phyloP scores from a whole-genome alignment of 2,888 invertebrate species.

The Spodoptera littoralis region DNA sequence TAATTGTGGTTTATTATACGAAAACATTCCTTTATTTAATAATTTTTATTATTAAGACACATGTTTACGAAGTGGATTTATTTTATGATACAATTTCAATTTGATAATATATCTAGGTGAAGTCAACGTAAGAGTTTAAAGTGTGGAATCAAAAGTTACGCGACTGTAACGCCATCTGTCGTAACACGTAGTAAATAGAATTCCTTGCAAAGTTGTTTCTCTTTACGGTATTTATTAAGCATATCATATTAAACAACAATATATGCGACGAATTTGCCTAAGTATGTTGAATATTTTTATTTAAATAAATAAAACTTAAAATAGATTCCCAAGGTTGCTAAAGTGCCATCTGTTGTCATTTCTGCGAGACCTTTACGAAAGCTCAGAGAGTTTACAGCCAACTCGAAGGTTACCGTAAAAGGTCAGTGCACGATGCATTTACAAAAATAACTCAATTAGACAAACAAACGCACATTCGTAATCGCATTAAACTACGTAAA shows the following conservation, averaged over 20 bases:
- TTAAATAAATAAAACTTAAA: background rate
- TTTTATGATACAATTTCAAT: conserved; percentile 2
- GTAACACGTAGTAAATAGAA: background rate
- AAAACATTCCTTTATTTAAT: conserved; percentile 1
- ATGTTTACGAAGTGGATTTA: too few species aligned
- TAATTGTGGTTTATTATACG: conserved; percentile 24
- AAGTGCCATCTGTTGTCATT: conserved; percentile 53
- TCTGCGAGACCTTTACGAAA: conserved; percentile 20
- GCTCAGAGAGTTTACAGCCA: conserved; percentile 15
- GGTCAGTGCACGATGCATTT: conserved; percentile 22
- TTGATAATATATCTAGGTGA: conserved; percentile 12
- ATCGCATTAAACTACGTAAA: conserved; percentile 27
- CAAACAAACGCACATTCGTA: conserved; percentile 17
- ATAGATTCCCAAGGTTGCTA: background rate
- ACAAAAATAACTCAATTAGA: conserved; percentile 17
- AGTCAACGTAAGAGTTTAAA: background rate
- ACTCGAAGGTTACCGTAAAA: conserved; percentile 4
- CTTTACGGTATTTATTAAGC: too few species aligned
- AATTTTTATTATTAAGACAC: background rate
- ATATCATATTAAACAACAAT: background rate
- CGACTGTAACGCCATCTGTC: conserved; percentile 51
- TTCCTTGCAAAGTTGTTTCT: background rate
- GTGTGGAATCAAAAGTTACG: conserved; percentile 2
- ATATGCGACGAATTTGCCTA: too few species aligned
- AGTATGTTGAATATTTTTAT: too few species aligned